A percentile compares a stretch with the other conserved stretches of the same genome.
These are phyloP conservation scores for Gorsachius goisagi DNA, from an alignment of 2,113 vertebrate species.

Conservation along the genomic window DNA sequence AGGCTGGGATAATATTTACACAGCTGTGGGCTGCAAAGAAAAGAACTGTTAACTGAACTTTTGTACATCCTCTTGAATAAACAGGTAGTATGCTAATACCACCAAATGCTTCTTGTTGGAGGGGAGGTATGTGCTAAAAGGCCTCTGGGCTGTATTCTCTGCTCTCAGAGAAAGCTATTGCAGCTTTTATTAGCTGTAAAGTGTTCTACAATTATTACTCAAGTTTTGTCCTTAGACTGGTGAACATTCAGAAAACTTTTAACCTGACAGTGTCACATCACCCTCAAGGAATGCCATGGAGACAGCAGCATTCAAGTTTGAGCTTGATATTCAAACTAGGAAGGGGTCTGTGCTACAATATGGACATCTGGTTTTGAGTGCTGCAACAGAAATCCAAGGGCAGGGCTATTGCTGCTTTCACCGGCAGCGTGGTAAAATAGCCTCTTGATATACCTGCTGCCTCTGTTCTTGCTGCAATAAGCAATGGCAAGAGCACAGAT, in stretches of 20 bases:
- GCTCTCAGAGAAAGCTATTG: neutral
- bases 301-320: neutral
- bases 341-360: neutral
- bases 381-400: neutral
- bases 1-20: constrained; percentile 35
- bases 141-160: neutral
- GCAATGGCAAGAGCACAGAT: neutral
- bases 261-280: neutral
- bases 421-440: neutral
- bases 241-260: neutral
- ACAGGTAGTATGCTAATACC: neutral
- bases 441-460: neutral
- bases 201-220: neutral
- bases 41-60: neutral
- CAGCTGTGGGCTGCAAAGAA: constrained; percentile 18
- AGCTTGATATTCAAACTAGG: neutral
- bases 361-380: neutral
- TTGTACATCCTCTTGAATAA: constrained; percentile 4
- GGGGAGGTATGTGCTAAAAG: neutral
- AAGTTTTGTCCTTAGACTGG: neutral
- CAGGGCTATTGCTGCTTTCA: neutral
- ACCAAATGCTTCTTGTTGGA: neutral
- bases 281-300: neutral
- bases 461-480: neutral
- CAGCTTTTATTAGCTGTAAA: constrained; percentile 10